phyloP scores from a whole-genome alignment of 2,113 vertebrate species.

The Paedocypris sp. region DNA sequence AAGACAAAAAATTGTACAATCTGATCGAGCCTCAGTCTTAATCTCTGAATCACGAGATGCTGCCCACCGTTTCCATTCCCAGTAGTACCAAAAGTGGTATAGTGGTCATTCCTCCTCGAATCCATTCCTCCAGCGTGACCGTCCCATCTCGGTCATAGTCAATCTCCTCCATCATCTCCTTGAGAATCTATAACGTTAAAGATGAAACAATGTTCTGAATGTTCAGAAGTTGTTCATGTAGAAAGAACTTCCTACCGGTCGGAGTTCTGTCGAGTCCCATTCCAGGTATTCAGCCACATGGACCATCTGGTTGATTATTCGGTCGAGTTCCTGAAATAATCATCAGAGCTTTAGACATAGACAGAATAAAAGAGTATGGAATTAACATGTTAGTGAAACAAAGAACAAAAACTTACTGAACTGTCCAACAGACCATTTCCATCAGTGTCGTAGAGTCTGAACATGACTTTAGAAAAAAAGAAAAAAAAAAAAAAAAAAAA shows the following conservation, averaged over 20 bases:
- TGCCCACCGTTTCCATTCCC: slow-evolving; percentile 79
- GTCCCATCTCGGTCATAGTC: slow-evolving; percentile 80
- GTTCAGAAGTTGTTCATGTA: background rate
- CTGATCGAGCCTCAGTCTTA: too few species aligned
- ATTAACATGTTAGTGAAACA: background rate
- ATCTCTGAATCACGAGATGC: slow-evolving; percentile 25
- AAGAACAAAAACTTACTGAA: slow-evolving; percentile 62
- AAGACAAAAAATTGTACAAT: too few species aligned
- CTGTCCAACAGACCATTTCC: slow-evolving; percentile 86
- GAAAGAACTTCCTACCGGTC: slow-evolving; percentile 54
- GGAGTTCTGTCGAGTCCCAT: slow-evolving; percentile 86
- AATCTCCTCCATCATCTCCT: slow-evolving; percentile 92
- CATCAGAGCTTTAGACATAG: background rate
- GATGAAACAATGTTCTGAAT: background rate
- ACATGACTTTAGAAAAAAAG: slow-evolving; percentile 75
- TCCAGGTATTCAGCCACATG: slow-evolving; percentile 89
- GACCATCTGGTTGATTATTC: slow-evolving; percentile 91
- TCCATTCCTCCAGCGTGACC: slow-evolving; percentile 88
- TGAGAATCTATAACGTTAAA: slow-evolving; percentile 66
- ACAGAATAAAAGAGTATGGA: background rate
- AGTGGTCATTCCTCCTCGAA: slow-evolving; percentile 87
- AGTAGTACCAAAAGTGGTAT: slow-evolving; percentile 85
- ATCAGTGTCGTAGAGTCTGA: slow-evolving; percentile 85
- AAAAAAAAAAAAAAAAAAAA: slow-evolving; percentile 32
- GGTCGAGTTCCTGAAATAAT: slow-evolving; percentile 73